A percentile compares a stretch with the other conserved stretches of the same genome.
These are phyloP conservation scores for Diglossa cyanea DNA, from an alignment of 2,797 vertebrate species.

Conservation along the genomic window DNA sequence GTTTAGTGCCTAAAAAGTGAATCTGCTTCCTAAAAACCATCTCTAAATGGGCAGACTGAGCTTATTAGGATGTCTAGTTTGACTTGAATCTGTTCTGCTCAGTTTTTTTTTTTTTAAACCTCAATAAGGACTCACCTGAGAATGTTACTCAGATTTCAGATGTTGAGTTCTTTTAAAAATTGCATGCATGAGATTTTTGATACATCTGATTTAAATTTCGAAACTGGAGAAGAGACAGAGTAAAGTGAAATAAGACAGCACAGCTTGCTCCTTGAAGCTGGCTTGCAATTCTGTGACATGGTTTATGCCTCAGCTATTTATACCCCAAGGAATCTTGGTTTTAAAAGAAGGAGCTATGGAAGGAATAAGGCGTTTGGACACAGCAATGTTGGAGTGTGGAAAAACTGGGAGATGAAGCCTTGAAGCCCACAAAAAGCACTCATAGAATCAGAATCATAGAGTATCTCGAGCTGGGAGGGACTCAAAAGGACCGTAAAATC, in stretches of 20 bases:
- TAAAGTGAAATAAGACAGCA: neutral
- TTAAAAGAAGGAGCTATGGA: neutral
- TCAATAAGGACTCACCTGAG: neutral
- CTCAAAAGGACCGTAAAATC: neutral
- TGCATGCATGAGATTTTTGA: neutral
- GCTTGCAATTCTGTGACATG: neutral
- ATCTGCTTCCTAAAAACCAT: neutral
- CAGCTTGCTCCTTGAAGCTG: neutral
- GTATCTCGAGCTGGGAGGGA: neutral
- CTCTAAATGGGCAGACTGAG: neutral
- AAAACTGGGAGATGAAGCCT: neutral
- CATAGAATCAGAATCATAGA: neutral
- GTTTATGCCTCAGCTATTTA: neutral
- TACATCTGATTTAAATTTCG: neutral
- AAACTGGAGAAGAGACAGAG: neutral
- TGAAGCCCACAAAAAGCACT: neutral
- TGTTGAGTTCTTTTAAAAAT: neutral
- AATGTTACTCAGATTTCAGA: neutral
- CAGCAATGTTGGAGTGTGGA: neutral
- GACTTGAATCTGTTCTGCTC: neutral
- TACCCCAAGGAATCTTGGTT: neutral
- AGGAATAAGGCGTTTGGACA: neutral
- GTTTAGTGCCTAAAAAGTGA: neutral
- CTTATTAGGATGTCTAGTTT: neutral
- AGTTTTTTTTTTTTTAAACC: neutral